Evolutionary conservation across 1,140 invertebrate species (phyloP), one percentile per base, ranked within the genome.

Genomic region (Homarus americanus): DNA sequence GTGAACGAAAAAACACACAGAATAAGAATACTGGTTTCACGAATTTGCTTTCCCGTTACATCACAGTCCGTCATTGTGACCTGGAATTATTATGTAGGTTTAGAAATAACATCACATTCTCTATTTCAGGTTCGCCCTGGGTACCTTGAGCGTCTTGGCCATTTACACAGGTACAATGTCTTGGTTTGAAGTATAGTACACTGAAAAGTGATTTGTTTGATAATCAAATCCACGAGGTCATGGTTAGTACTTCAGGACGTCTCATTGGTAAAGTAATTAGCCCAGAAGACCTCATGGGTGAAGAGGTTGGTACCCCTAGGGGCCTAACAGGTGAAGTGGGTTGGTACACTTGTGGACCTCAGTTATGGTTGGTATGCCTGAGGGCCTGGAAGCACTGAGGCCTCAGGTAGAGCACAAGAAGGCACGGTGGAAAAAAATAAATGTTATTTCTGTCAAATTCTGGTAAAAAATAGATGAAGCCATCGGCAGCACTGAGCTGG

Each of bases 1-100:
- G n/a, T n/a, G n/a, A n/a, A n/a, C n/a, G n/a, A n/a, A n/a, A n/a
- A n/a, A n/a, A n/a, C n/a, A n/a, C n/a, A 82, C 38, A 72, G 58
- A 44, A 80, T 34, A 32, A 80, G 53, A 41, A 87, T 44, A 87
- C 12, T 36, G 66, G 66, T 69, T 80, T 72, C 69, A 79, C 82
- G 28, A 82, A 88, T 53, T 69, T 44, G 66, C 32, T 75, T 79
- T 82, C 63, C 63, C 34, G 28, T 34, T 79, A 72, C 86, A 88
- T 88, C 86, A 88, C 86, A 88, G 86, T 88, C 75, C 69, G 38
- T 78, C 17, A 49, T 73, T 88, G 86, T 88, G 86, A 88, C 86
- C 86, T 88, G 28, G n/a, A 88, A 80, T 88, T 32, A 82, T n/a
- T n/a, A n/a, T n/a, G n/a, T n/a, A 10, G 38, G 41, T 28, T 85